A percentile compares a stretch with the other conserved stretches of the same genome.
phyloP scores from a whole-genome alignment of 2,113 vertebrate species.

The Leiothrix lutea region DNA sequence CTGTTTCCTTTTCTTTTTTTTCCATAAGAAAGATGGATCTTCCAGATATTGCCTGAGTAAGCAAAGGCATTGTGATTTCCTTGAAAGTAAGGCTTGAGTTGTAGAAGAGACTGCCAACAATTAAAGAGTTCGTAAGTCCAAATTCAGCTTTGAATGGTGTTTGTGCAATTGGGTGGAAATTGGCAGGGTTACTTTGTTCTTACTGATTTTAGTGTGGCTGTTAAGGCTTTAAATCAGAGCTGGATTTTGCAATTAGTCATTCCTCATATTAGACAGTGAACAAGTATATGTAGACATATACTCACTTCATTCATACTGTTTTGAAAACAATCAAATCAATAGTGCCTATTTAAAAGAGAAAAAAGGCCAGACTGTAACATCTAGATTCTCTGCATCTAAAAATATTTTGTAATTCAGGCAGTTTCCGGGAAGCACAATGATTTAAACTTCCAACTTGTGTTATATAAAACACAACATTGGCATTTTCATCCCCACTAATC shows the following conservation, averaged over 20 bases:
- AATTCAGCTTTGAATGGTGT: neutral
- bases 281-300: neutral
- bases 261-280: neutral
- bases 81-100: neutral
- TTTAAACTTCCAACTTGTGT: neutral
- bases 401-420: neutral
- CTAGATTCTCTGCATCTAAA: neutral
- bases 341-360: neutral
- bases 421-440: neutral
- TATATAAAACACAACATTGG: neutral
- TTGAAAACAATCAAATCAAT: neutral
- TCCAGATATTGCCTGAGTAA: neutral
- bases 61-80: neutral
- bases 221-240: neutral
- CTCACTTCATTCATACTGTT: neutral
- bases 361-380: neutral
- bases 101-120: neutral
- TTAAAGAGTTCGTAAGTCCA: neutral
- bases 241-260: neutral
- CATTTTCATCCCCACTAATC: neutral
- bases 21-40: neutral
- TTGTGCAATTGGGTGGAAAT: neutral
- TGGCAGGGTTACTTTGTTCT: neutral
- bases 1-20: neutral
- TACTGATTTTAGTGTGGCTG: neutral